These are phyloP conservation scores for Drosophila multiciliata DNA, from an alignment of 2,888 invertebrate genomes.

Conservation along the genomic window DNA sequence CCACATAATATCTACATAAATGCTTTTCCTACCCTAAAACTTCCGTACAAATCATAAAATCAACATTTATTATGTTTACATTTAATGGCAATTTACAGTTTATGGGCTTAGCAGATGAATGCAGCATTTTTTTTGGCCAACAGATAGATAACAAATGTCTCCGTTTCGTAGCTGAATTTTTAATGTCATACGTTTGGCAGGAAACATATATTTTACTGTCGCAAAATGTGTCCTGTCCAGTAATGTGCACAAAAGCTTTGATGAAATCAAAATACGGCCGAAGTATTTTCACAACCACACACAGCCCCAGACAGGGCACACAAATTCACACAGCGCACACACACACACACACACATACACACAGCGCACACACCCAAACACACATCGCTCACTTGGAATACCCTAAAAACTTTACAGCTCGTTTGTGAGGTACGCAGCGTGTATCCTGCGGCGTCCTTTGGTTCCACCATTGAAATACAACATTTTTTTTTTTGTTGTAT, in stretches of 20 bases:
- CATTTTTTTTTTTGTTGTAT: constrained; percentile 67
- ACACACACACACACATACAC: constrained; percentile 1
- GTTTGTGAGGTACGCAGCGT: constrained; percentile 77
- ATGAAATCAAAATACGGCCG: constrained; percentile 78
- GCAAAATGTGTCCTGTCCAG: constrained; percentile 66
- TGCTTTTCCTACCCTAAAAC: constrained; percentile 1
- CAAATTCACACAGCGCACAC: background rate
- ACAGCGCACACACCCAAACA: constrained; percentile 11
- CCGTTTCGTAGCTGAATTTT: constrained; percentile 41
- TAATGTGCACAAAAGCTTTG: constrained; percentile 74
- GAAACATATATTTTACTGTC: constrained; percentile 56
- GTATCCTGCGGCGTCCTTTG: constrained; percentile 71
- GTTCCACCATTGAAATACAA: constrained; percentile 62
- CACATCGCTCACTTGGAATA: constrained; percentile 10
- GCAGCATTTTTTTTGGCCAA: constrained; percentile 2
- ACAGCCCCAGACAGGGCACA: constrained; percentile 4
- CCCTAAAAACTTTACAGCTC: constrained; percentile 75
- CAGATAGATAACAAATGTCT: background rate
- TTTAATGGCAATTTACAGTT: constrained; percentile 53
- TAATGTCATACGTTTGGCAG: constrained; percentile 47
- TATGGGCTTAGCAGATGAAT: constrained; percentile 43
- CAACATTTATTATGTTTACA: constrained; percentile 27
- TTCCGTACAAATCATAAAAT: constrained; percentile 5
- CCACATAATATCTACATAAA: background rate
- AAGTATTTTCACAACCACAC: constrained; percentile 71